phyloP scores from a whole-genome alignment of 35 echinoderm and acorn worm species.

The Chiridota heheva region DNA sequence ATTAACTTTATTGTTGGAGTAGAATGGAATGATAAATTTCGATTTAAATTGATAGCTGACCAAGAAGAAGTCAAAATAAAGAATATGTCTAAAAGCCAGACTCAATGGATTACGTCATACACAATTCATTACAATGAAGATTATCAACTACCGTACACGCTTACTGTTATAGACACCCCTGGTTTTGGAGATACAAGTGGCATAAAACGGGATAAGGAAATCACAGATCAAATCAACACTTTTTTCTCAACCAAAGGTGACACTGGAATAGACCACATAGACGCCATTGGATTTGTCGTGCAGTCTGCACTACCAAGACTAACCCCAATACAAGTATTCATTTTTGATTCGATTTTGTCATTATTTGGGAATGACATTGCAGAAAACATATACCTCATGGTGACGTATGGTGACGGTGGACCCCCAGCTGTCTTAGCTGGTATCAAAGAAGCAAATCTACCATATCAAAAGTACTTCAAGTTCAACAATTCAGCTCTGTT shows the following conservation, averaged over 20 bases:
- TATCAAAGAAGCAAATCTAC: constrained; percentile 41
- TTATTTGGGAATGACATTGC: constrained; percentile 63
- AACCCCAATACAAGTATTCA: constrained; percentile 7
- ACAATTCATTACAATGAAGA: constrained; percentile 33
- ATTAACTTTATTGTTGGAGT: constrained; percentile 61
- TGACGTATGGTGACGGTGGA: constrained; percentile 55
- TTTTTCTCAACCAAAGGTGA: constrained; percentile 37
- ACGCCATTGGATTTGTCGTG: constrained; percentile 64
- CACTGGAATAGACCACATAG: constrained; percentile 53
- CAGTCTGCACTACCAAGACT: constrained; percentile 32
- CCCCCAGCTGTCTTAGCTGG: constrained; percentile 52
- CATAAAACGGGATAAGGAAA: constrained; percentile 47
- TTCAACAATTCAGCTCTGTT: constrained; percentile 74
- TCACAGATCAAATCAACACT: constrained; percentile 12
- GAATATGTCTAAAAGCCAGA: constrained; percentile 52
- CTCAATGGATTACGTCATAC: constrained; percentile 61
- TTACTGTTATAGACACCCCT: constrained; percentile 63
- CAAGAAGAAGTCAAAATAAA: constrained; percentile 12
- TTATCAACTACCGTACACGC: constrained; percentile 27
- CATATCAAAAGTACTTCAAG: constrained; percentile 36
- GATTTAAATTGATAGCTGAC: constrained; percentile 48
- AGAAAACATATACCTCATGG: constrained; percentile 51
- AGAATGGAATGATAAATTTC: constrained; percentile 58
- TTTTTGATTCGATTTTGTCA: constrained; percentile 42
- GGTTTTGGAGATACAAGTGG: constrained; percentile 61